These are phyloP conservation scores for Phrynocephalus guinanensis DNA, from an alignment of 2,797 vertebrate genomes.

Conservation along the genomic window DNA sequence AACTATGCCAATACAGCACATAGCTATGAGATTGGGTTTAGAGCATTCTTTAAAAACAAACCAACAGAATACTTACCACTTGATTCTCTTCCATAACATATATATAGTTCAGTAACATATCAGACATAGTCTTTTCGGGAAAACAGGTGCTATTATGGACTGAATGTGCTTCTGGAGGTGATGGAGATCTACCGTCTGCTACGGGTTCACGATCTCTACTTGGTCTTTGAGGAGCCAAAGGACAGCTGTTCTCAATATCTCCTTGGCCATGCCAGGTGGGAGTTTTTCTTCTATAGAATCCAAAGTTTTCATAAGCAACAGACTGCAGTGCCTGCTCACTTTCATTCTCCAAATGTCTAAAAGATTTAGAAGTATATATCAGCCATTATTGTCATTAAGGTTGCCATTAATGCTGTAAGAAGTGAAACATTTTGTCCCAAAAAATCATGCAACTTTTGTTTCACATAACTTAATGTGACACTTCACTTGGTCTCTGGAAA, in stretches of 20 bases:
- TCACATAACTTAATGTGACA: neutral
- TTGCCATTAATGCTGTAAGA: neutral
- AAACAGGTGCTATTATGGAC: neutral
- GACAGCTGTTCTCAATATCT: constrained; percentile 13
- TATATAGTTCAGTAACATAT: constrained; percentile 42
- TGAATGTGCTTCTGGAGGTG: constrained; percentile 34
- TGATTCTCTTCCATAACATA: constrained; percentile 50
- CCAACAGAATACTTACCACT: constrained; percentile 68
- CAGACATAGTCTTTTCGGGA: constrained; percentile 45
- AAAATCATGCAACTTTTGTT: neutral
- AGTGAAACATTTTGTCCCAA: neutral
- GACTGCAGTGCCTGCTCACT: neutral
- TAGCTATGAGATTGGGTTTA: too few relatives aligned
- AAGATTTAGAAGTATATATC: constrained; percentile 21
- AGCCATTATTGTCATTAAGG: neutral
- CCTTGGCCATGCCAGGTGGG: constrained; percentile 33
- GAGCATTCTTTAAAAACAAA: neutral
- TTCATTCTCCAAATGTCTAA: constrained; percentile 56
- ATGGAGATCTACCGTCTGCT: constrained; percentile 16
- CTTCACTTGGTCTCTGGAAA: neutral
- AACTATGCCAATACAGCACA: too few relatives aligned
- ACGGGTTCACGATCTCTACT: constrained; percentile 51
- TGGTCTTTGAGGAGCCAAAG: constrained; percentile 43
- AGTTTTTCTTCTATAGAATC: constrained; percentile 27
- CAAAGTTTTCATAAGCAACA: neutral